Evolutionary conservation across 1,140 invertebrate species (phyloP), one percentile per base, ranked within the genome.

Genomic region (Mylabris phalerata): DNA sequence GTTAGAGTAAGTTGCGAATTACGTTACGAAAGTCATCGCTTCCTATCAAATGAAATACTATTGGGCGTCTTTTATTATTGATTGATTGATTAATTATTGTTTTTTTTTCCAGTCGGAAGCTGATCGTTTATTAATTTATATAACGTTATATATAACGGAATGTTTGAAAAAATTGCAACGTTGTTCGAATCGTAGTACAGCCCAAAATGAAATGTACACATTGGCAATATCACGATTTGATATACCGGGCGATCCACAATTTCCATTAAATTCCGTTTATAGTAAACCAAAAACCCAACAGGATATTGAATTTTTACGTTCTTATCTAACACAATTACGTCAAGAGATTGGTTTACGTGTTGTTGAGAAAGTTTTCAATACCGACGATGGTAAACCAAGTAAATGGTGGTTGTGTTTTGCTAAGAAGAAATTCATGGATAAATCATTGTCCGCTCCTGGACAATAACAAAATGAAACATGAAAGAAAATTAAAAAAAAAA

Each of bases 361-460:
- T 10, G 85, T 90, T 73, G 94, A 98, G 55, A 92, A 90, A 78
- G 94, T 96, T 0, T 97, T 95, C 75, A 85, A 84, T 44, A 32
- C 32, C 0, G 87, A 92, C 60, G 91, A 93, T 76, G 93, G 93
- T 2, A 95, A 95, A 71, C 94, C 97, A 9, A 95, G 92, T 70
- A 98, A 98, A 79, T 99, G 97, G 97, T 99, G 98, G 98, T 78
- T 98, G 27, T 99, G 97, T 72, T 99, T 99, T 80, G 88, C 94
- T 10, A 97, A 97, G 73, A 97, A 95, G 82, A 97, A 96, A 80
- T 99, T 99, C 72, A 98, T 99, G 96, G 97, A 99, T 71, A 99
- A 98, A 73, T 96, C 93, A 44, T 77, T 99, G 5, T 90, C 90
- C 47, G 89, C 82, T 0, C 88, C 87, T 9, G 88, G 88, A 19